Percentiles rank a stretch among this genome's conserved stretches.
Evolutionary conservation across 2,113 vertebrate species (phyloP).

Genomic region (Leptobrachium leishanense): DNA sequence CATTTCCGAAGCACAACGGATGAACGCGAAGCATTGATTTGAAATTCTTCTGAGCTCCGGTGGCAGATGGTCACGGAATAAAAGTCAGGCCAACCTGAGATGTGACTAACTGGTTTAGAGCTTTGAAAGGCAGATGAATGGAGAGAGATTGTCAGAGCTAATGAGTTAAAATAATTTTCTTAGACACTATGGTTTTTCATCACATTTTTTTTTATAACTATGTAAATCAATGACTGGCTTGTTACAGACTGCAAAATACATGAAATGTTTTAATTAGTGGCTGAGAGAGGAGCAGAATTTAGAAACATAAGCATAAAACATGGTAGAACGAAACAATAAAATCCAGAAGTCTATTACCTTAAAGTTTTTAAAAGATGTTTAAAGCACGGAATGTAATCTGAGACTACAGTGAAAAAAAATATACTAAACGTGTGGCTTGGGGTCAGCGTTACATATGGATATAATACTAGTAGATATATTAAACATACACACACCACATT

Average conservation of each 20-base stretch:
- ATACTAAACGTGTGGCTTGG: too few relatives aligned
- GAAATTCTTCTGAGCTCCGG: neutral
- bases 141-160: neutral
- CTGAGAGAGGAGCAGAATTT: neutral
- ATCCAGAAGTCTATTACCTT: too few relatives aligned
- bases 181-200: neutral
- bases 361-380: too few relatives aligned
- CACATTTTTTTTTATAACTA: neutral
- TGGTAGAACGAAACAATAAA: too few relatives aligned
- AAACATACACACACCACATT: too few relatives aligned
- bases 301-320: too few relatives aligned
- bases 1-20: neutral
- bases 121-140: constrained; percentile 15
- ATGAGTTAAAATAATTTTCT: constrained; percentile 5
- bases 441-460: too few relatives aligned
- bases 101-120: neutral
- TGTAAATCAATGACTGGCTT: neutral
- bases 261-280: neutral
- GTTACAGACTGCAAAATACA: neutral
- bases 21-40: neutral
- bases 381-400: too few relatives aligned
- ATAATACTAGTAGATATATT: too few relatives aligned
- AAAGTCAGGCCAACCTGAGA: neutral
- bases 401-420: too few relatives aligned
- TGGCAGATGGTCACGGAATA: constrained; percentile 2